Evolutionary conservation across 2,888 invertebrate species (phyloP).

Genomic region (Epinotia bilunana): DNA sequence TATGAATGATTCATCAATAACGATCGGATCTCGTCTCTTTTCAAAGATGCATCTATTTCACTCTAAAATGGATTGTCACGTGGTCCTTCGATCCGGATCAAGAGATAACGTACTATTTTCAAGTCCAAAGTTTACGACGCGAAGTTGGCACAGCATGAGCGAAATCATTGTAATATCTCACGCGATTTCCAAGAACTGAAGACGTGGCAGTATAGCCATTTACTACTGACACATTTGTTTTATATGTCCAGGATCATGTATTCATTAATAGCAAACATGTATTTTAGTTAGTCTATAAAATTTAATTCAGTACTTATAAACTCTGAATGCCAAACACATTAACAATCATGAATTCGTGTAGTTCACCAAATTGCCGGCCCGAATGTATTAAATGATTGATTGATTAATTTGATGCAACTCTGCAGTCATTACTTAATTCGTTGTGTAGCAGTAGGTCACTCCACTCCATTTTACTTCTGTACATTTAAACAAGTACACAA

Average conservation of each 20-base stretch:
- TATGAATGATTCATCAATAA: constrained; percentile 8
- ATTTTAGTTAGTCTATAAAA: background rate
- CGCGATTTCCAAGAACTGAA: constrained; percentile 22
- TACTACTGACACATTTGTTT: constrained; percentile 21
- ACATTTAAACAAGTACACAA: no score
- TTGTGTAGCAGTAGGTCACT: constrained; percentile 24
- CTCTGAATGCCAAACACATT: background rate
- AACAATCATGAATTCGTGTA: background rate
- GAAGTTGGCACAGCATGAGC: constrained; percentile 38
- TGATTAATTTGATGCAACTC: constrained; percentile 15
- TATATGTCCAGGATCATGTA: background rate
- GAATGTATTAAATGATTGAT: constrained; percentile 13
- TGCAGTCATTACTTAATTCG: constrained; percentile 11
- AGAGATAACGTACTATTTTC: constrained; percentile 14
- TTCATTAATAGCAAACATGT: background rate
- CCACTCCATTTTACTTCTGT: constrained; percentile 7
- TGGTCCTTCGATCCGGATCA: constrained; percentile 32
- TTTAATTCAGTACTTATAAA: background rate
- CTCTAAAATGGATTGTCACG: constrained; percentile 20
- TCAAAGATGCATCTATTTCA: background rate
- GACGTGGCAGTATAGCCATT: constrained; percentile 20
- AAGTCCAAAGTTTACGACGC: constrained; percentile 35
- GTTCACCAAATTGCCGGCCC: constrained; percentile 22
- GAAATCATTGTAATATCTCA: constrained; percentile 31
- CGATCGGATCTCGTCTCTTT: constrained; percentile 7